A percentile compares a stretch with the other conserved stretches of the same genome.
These are phyloP conservation scores for Rhinogobius similis DNA, from an alignment of 2,113 vertebrate genomes.

Conservation along the genomic window DNA sequence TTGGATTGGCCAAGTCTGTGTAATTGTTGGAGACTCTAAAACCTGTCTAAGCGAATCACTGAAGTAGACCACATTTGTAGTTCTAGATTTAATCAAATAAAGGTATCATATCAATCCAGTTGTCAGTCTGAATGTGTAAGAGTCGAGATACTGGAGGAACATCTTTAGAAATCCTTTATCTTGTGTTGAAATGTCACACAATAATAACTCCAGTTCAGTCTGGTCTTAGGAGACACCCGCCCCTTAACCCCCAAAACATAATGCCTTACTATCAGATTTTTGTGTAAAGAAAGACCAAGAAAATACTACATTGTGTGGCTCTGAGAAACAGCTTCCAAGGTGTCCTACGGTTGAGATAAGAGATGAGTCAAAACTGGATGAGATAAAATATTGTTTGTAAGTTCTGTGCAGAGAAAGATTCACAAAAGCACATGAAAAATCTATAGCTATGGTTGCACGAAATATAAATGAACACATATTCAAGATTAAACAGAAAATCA, in stretches of 20 bases:
- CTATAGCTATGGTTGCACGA: not conserved
- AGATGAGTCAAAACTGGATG: slow-evolving; percentile 41
- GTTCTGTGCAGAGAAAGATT: not conserved
- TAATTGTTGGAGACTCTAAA: slow-evolving; percentile 29
- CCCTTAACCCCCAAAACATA: slow-evolving; percentile 32
- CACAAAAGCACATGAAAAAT: not conserved
- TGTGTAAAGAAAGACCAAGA: slow-evolving; percentile 30
- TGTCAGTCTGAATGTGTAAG: slow-evolving; percentile 11
- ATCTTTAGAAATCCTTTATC: slow-evolving; percentile 7
- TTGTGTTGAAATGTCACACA: slow-evolving; percentile 53
- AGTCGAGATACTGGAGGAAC: not conserved
- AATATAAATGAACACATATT: not conserved
- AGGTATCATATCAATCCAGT: not conserved
- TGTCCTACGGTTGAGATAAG: slow-evolving; percentile 4
- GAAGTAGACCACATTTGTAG: slow-evolving; percentile 9
- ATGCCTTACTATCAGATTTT: slow-evolving; percentile 17
- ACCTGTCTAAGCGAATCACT: not conserved
- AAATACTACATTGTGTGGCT: slow-evolving; percentile 25
- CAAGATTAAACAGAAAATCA: not conserved
- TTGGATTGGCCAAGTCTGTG: slow-evolving; percentile 72
- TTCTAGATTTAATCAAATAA: slow-evolving; percentile 21
- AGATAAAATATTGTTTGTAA: slow-evolving; percentile 6
- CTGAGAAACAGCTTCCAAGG: slow-evolving; percentile 17
- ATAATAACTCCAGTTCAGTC: slow-evolving; percentile 23
- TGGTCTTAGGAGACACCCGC: slow-evolving; percentile 20